Percentiles rank a stretch among this genome's conserved stretches.
Conservation (phyloP, 92 coral and sea anemone genomes). For the Ricordea florida region DNA sequence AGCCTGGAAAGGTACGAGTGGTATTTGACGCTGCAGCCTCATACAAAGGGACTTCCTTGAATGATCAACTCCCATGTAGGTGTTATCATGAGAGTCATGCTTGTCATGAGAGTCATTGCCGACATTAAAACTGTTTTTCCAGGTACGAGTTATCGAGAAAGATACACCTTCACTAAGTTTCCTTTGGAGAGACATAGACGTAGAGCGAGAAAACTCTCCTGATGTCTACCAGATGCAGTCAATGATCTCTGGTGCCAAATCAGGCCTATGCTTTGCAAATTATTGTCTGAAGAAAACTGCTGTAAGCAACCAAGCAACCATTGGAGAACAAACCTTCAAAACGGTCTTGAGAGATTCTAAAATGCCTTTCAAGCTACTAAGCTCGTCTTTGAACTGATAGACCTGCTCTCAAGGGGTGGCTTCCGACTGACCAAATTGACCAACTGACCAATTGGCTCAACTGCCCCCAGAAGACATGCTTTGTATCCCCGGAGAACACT, state of each 20-base stretch:
- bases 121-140: constrained; percentile 55
- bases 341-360: constrained; percentile 37
- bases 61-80: constrained; percentile 33
- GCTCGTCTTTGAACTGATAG: constrained; percentile 26
- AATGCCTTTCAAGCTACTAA: constrained; percentile 29
- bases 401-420: constrained; percentile 31
- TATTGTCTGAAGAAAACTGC: constrained; percentile 43
- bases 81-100: constrained; percentile 44
- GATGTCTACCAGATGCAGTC: constrained; percentile 62
- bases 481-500: background rate
- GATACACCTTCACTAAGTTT: constrained; percentile 57
- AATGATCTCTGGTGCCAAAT: constrained; percentile 56
- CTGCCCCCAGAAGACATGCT: constrained; percentile 21
- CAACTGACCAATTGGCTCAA: constrained; percentile 26
- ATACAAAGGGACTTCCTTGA: constrained; percentile 52
- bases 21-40: constrained; percentile 45
- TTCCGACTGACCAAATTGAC: constrained; percentile 47
- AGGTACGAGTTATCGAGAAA: constrained; percentile 55
- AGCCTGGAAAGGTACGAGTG: constrained; percentile 38
- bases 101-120: constrained; percentile 39
- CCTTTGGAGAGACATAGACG: constrained; percentile 65
- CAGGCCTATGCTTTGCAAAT: constrained; percentile 31
- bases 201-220: constrained; percentile 40
- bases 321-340: constrained; percentile 12
- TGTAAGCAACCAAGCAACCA: background rate